Percentiles rank a stretch among this genome's conserved stretches.
Evolutionary conservation across 2,888 invertebrate species (phyloP).

Genomic region (Trachelus stipa): DNA sequence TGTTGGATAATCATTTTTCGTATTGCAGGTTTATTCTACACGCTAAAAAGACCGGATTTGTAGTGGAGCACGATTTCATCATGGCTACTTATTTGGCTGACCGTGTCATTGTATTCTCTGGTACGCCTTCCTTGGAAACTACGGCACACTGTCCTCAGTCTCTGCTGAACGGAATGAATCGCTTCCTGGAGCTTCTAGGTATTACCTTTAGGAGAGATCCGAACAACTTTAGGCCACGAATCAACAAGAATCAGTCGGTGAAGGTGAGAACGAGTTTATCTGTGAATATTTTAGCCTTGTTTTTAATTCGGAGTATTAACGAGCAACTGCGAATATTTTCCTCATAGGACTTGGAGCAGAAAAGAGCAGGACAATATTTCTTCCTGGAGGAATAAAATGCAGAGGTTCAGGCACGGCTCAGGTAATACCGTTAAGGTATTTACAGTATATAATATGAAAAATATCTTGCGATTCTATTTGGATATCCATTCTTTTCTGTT

Average conservation of each 20-base stretch:
- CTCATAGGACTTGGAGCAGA: constrained; percentile 93
- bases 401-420: not conserved
- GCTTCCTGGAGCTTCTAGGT: constrained; percentile 92
- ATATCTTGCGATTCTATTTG: not conserved
- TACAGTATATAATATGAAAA: not conserved
- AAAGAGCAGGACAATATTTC: constrained; percentile 97
- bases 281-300: not conserved
- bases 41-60: constrained; percentile 99
- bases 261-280: constrained; percentile 73
- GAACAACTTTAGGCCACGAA: constrained; percentile 97
- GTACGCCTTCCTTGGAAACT: constrained; percentile 89
- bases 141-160: constrained; percentile 93
- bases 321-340: constrained; percentile 35
- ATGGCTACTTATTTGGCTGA: constrained; percentile 99
- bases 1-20: constrained; percentile 1
- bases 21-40: constrained; percentile 89
- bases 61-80: constrained; percentile 99
- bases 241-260: constrained; percentile 96
- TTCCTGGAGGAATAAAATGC: constrained; percentile 91
- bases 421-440: not conserved
- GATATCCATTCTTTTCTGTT: not conserved
- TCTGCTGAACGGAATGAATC: constrained; percentile 97
- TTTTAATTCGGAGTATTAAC: not conserved
- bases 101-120: constrained; percentile 98
- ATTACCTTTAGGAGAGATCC: constrained; percentile 99